These are phyloP conservation scores for Psilopogon haemacephalus DNA, from an alignment of 2,113 vertebrate genomes.

Conservation along the genomic window DNA sequence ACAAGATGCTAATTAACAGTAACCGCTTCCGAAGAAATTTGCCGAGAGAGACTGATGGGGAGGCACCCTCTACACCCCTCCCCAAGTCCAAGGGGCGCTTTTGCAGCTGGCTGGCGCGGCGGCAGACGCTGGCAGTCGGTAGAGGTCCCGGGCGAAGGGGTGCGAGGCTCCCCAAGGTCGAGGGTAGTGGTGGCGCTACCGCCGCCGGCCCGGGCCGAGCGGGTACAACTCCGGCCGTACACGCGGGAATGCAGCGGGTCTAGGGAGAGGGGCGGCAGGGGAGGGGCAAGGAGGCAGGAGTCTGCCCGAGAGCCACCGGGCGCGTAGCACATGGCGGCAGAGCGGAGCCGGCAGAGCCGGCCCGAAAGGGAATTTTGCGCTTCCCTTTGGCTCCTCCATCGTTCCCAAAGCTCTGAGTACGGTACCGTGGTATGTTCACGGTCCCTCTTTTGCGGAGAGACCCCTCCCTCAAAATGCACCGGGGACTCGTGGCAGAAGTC, in stretches of 20 bases:
- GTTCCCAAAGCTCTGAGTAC: rapidly evolving
- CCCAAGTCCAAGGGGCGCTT: not conserved
- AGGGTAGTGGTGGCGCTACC: no score
- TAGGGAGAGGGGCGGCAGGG: not conserved
- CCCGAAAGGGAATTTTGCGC: rapidly evolving
- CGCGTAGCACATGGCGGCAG: rapidly evolving
- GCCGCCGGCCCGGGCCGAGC: not conserved
- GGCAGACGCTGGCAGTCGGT: not conserved
- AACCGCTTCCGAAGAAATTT: not conserved
- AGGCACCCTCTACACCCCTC: no score
- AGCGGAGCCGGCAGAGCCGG: no score
- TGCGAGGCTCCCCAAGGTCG: not conserved
- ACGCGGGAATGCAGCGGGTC: not conserved
- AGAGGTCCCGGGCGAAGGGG: not conserved
- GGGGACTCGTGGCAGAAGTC: not conserved
- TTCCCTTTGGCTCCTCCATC: rapidly evolving
- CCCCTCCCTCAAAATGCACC: rapidly evolving
- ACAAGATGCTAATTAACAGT: not conserved
- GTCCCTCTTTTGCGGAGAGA: not conserved
- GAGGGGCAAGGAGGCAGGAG: not conserved
- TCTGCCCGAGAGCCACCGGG: not conserved
- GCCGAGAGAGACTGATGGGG: rapidly evolving
- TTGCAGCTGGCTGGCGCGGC: not conserved
- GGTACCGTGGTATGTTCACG: rapidly evolving
- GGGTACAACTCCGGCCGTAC: not conserved